A percentile compares a stretch with the other conserved stretches of the same genome.
phyloP scores from a whole-genome alignment of 2,797 vertebrate species.

The Characodon lateralis region DNA sequence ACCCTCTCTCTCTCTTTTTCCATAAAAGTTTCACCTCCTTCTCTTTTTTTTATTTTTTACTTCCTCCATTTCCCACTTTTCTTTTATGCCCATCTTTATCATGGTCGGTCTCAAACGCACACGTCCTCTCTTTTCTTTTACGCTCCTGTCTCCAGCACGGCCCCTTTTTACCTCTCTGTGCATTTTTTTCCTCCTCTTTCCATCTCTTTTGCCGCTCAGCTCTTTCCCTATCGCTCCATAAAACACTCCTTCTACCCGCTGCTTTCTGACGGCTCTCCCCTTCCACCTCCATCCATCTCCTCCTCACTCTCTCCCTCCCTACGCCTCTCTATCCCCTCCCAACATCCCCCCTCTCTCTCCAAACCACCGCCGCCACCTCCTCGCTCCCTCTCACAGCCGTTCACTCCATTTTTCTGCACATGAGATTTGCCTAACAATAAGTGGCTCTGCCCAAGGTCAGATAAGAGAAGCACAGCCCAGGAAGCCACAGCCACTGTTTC shows the following conservation, averaged over 20 bases:
- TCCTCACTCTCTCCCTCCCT: constrained; percentile 47
- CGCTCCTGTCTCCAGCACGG: constrained; percentile 12
- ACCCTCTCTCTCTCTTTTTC: constrained; percentile 25
- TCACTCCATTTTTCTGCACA: constrained; percentile 79
- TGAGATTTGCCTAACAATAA: constrained; percentile 89
- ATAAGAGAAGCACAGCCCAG: constrained; percentile 85
- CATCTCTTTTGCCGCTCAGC: constrained; percentile 54
- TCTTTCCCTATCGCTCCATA: constrained; percentile 75
- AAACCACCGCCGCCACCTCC: constrained; percentile 27
- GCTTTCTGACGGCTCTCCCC: constrained; percentile 68
- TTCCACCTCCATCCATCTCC: constrained; percentile 72
- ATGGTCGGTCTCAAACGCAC: constrained; percentile 26
- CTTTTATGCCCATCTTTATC: constrained; percentile 43
- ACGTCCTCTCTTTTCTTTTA: constrained; percentile 7
- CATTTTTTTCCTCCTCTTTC: constrained; percentile 66
- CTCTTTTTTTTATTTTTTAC: constrained; percentile 12
- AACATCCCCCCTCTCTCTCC: constrained; percentile 10
- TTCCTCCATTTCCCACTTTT: constrained; percentile 58
- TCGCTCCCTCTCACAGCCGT: constrained; percentile 66
- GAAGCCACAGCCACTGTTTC: constrained; percentile 82
- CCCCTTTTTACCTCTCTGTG: constrained; percentile 49
- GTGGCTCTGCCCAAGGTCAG: constrained; percentile 88
- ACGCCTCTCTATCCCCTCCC: constrained; percentile 43
- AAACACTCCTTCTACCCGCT: constrained; percentile 76
- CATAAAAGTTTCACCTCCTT: constrained; percentile 39